Percentiles rank a stretch among this genome's conserved stretches.
These are phyloP conservation scores for Amphiura filiformis DNA, from an alignment of 35 echinoderm and acorn worm genomes.

Conservation along the genomic window DNA sequence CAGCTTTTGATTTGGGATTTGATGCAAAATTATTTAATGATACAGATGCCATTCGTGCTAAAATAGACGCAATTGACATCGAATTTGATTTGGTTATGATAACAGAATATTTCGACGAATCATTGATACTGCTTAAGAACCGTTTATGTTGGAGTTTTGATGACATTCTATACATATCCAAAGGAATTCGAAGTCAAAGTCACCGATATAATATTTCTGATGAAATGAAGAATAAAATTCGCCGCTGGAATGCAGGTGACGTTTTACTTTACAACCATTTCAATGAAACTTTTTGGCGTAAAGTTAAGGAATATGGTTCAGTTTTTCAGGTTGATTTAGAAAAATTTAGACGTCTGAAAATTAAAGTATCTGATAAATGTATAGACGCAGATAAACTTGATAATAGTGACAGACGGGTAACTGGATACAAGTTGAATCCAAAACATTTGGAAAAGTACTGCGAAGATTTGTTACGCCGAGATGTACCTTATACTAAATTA, in stretches of 20 bases:
- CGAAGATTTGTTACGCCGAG: conserved; percentile 4
- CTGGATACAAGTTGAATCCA: neutral
- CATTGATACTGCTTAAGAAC: conserved; percentile 53
- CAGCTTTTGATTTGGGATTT: conserved; percentile 64
- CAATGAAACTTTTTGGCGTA: too few relatives aligned
- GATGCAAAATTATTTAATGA: too few relatives aligned
- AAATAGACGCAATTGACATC: conserved; percentile 34
- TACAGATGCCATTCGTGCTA: neutral
- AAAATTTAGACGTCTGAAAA: neutral
- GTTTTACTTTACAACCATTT: too few relatives aligned
- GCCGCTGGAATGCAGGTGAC: neutral
- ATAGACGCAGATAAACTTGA: neutral
- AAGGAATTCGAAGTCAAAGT: conserved; percentile 26
- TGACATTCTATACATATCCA: too few relatives aligned
- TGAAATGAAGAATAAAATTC: conserved; percentile 13
- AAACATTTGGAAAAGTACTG: neutral
- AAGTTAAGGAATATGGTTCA: neutral
- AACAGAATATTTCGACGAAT: conserved; percentile 76
- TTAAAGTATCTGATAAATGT: neutral
- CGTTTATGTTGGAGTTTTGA: conserved; percentile 68
- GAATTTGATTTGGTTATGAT: conserved; percentile 71
- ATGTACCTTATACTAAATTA: neutral
- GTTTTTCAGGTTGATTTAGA: conserved; percentile 16
- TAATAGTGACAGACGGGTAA: neutral
- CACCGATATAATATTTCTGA: conserved; percentile 19